Percentiles rank a stretch among this genome's conserved stretches.
Evolutionary conservation across 2,797 vertebrate species (phyloP).

Genomic region (Neopelma chrysocephalum): DNA sequence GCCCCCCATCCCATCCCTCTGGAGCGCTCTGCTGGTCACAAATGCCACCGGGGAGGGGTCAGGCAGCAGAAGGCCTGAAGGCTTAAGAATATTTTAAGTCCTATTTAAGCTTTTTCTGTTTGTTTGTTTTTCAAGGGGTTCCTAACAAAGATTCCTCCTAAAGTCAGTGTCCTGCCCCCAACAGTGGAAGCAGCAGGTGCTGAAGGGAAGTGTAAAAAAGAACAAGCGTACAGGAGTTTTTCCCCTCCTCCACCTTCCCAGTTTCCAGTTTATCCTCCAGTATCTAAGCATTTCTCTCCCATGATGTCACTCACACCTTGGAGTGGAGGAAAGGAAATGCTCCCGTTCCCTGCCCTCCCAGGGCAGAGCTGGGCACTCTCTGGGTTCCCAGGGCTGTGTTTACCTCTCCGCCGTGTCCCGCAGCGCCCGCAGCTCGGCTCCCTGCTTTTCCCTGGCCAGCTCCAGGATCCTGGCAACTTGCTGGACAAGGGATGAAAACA

Average conservation of each 20-base stretch:
- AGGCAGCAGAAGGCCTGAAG: not conserved
- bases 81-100: not conserved
- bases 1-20: not conserved
- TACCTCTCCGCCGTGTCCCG: constrained; percentile 83
- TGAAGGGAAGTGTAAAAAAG: not conserved
- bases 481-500: constrained; percentile 69
- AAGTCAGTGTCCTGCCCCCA: not conserved
- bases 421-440: constrained; percentile 83
- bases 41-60: not conserved
- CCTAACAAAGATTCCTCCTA: not conserved
- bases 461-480: constrained; percentile 88
- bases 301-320: not conserved
- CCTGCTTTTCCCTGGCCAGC: constrained; percentile 87
- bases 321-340: not conserved
- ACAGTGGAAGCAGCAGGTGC: not conserved
- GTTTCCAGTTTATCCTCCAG: not conserved
- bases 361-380: not conserved
- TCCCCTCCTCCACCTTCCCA: not conserved
- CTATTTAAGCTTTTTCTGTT: not conserved
- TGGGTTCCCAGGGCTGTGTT: not conserved
- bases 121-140: not conserved
- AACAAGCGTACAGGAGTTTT: not conserved
- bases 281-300: not conserved
- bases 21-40: fast-evolving
- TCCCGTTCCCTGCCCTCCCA: not conserved